Conservation (phyloP, 2,797 vertebrate species). For the Microctenopoma steveboyesi region DNA sequence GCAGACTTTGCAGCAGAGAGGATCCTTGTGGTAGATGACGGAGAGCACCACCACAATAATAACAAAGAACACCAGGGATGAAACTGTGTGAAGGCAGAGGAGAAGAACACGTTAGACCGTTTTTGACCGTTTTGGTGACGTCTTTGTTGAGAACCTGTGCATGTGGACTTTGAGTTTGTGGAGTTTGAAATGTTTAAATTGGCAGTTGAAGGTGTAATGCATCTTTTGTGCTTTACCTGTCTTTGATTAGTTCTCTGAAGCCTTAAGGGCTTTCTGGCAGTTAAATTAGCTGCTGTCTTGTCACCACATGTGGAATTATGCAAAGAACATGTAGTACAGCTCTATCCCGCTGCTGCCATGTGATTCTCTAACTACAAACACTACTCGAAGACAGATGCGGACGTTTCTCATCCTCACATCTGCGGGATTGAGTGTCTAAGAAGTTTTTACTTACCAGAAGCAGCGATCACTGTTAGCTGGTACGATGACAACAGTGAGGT, state of each 20-base stretch:
- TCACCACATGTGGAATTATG: slow-evolving; percentile 3
- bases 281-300: slow-evolving; percentile 23
- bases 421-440: too few species aligned
- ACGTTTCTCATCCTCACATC: background rate
- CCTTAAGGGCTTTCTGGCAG: slow-evolving; percentile 14
- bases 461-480: slow-evolving; percentile 79
- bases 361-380: background rate
- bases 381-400: background rate
- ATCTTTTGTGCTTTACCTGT: background rate
- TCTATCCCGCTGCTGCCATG: slow-evolving; percentile 21
- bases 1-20: slow-evolving; percentile 85
- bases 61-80: slow-evolving; percentile 84
- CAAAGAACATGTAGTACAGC: background rate
- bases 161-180: too few species aligned
- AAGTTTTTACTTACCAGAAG: slow-evolving; percentile 78
- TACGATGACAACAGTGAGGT: slow-evolving; percentile 72
- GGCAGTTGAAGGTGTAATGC: slow-evolving; percentile 5
- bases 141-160: background rate
- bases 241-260: slow-evolving; percentile 8
- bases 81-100: slow-evolving; percentile 71
- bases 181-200: slow-evolving; percentile 3
- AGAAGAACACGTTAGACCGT: slow-evolving; percentile 13
- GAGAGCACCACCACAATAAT: slow-evolving; percentile 84
- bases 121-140: background rate
- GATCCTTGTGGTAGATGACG: slow-evolving; percentile 83